Percentiles rank a stretch among this genome's conserved stretches.
These are phyloP conservation scores for Pterocles orientalis DNA, from an alignment of 2,113 vertebrate species.

Conservation along the genomic window DNA sequence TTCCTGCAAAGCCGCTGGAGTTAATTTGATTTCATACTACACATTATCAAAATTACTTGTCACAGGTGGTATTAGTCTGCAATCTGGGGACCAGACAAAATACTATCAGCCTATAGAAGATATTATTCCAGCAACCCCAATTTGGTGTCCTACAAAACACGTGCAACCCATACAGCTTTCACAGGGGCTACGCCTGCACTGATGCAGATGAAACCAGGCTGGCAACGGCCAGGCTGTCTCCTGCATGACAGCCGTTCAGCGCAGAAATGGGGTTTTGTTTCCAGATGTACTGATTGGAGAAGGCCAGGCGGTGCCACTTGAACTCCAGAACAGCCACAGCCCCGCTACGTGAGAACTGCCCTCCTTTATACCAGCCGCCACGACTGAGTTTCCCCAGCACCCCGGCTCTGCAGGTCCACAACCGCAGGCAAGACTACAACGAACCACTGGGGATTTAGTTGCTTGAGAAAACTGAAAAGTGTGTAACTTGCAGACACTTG, in stretches of 20 bases:
- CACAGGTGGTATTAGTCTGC: background rate
- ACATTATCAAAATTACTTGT: background rate
- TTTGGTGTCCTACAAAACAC: rapidly evolving
- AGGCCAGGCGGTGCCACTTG: background rate
- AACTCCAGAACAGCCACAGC: background rate
- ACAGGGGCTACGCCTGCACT: background rate
- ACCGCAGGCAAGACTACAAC: rapidly evolving
- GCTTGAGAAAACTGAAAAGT: background rate
- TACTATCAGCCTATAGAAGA: background rate
- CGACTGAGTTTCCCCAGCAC: background rate
- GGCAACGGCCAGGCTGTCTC: rapidly evolving
- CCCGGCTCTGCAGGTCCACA: background rate
- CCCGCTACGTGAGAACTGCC: background rate
- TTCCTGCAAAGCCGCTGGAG: background rate
- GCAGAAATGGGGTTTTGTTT: rapidly evolving
- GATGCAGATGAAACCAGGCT: rapidly evolving
- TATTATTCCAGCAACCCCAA: background rate
- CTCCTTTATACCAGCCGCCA: rapidly evolving
- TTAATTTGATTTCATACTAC: background rate
- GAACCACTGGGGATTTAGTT: background rate
- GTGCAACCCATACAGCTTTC: background rate
- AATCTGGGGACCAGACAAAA: background rate
- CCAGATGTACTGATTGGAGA: background rate
- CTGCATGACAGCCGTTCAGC: background rate
- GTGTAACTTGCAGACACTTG: background rate